A percentile compares a stretch with the other conserved stretches of the same genome.
Conservation (phyloP, 2,797 vertebrate genomes). For the Gymnopithys bicolor region DNA sequence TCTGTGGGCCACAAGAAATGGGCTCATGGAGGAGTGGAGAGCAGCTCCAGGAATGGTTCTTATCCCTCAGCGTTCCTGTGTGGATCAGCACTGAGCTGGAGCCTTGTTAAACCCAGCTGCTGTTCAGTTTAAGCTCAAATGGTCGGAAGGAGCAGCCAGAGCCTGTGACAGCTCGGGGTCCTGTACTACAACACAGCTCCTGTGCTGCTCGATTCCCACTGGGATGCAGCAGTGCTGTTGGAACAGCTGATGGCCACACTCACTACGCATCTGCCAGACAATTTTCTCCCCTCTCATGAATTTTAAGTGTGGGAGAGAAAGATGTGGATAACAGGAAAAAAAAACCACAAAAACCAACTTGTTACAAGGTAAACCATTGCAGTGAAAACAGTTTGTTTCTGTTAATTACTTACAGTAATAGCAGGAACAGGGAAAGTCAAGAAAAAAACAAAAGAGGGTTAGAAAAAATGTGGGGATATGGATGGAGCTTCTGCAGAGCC, state of each 20-base stretch:
- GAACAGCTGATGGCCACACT: neutral
- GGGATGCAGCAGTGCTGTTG: neutral
- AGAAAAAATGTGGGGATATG: conserved; percentile 30
- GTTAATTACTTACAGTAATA: conserved; percentile 61
- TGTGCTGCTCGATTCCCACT: neutral
- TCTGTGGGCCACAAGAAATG: neutral
- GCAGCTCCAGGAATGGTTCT: neutral
- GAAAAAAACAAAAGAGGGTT: conserved; percentile 45
- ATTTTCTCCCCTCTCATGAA: neutral
- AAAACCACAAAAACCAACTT: neutral
- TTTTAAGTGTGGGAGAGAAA: neutral
- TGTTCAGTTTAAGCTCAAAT: neutral
- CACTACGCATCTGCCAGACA: neutral
- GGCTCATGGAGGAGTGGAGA: neutral
- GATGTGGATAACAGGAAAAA: neutral
- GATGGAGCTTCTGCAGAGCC: conserved; percentile 25
- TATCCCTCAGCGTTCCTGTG: neutral
- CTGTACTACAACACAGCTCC: neutral
- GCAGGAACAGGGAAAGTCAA: conserved; percentile 49
- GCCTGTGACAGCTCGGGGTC: neutral
- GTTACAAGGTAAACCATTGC: neutral
- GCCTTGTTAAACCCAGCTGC: neutral
- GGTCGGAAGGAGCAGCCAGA: neutral
- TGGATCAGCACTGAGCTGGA: neutral
- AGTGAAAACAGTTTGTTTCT: conserved; percentile 26